Evolutionary conservation across 1,140 invertebrate genomes (phyloP), one percentile per base, ranked within the genome.

Genomic region (Theocolax elegans): DNA sequence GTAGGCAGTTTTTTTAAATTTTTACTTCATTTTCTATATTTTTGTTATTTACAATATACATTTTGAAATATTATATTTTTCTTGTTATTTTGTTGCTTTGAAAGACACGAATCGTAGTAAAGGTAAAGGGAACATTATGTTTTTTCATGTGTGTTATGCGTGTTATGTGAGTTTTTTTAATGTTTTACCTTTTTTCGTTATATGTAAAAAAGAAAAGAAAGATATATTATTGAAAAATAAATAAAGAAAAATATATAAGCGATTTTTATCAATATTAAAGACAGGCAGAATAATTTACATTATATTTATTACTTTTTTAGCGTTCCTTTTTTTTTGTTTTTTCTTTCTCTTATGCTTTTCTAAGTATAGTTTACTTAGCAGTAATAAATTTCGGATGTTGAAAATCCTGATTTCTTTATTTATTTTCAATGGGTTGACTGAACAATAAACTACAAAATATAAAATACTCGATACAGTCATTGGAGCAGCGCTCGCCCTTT

Each of bases 41-140:
- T 63, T 71, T 59, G 44, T 71, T 71, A 71, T 71, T 71, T 71
- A 71, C 69, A 71, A 71, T 71, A 71, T 71, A 71, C 62, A 71
- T 65, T 71, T 71, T 60, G 31, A 71, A 66, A 23, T 59, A 65
- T 66, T 48, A 58, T 53, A 46, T 56, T 23, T 63, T 69, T 42
- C 29, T 44, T 54, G 35, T 54, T 63, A 59, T 51, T 51, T 51
- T 49, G 19, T 65, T 59, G 46, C 23, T 51, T 49, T 66, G 27
- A 71, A 60, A 71, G 62, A 56, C 60, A 44, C 48, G 54, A 71
- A 71, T 66, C 35, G 38, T 65, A 65, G 23, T 65, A 49, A 58
- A 60, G 23, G 38, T 66, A 71, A 59, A 58, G 60, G 60, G 29
- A 65, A 63, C 17, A 48, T 56, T 31, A 65, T 53, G 3, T 44